A percentile compares a stretch with the other conserved stretches of the same genome.
phyloP scores from a whole-genome alignment of 2,888 invertebrate genomes.

The Nomada ruficornis region DNA sequence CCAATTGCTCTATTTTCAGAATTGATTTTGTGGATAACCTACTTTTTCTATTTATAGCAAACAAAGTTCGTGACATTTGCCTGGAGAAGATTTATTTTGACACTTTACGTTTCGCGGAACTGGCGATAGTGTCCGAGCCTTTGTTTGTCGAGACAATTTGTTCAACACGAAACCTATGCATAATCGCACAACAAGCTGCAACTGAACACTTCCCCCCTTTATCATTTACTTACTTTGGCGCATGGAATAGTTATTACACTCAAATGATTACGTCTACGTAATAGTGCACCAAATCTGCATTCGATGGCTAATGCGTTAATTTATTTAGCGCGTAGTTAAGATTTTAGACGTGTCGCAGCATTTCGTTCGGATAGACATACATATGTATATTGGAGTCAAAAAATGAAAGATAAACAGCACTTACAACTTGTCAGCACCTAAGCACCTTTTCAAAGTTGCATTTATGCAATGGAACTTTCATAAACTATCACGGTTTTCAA shows the following conservation, averaged over 20 bases:
- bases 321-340: constrained; percentile 13
- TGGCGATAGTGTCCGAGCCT: not conserved
- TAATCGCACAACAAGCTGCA: not conserved
- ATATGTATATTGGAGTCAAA: not conserved
- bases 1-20: constrained; percentile 61
- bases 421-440: not conserved
- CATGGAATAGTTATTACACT: not conserved
- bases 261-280: constrained; percentile 3
- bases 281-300: constrained; percentile 1
- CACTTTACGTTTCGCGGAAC: not conserved
- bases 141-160: not conserved
- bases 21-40: constrained; percentile 78
- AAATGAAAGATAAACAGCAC: constrained; percentile 46
- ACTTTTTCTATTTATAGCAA: constrained; percentile 77
- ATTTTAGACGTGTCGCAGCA: not conserved
- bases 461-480: not conserved
- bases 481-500: constrained; percentile 1
- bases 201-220: not conserved
- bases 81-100: constrained; percentile 29
- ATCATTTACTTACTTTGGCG: not conserved
- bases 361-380: constrained; percentile 4
- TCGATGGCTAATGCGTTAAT: constrained; percentile 4
- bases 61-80: constrained; percentile 61
- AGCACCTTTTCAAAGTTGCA: constrained; percentile 11
- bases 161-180: not conserved